Conservation (phyloP, 2,888 invertebrate species). For the Leucania comma region DNA sequence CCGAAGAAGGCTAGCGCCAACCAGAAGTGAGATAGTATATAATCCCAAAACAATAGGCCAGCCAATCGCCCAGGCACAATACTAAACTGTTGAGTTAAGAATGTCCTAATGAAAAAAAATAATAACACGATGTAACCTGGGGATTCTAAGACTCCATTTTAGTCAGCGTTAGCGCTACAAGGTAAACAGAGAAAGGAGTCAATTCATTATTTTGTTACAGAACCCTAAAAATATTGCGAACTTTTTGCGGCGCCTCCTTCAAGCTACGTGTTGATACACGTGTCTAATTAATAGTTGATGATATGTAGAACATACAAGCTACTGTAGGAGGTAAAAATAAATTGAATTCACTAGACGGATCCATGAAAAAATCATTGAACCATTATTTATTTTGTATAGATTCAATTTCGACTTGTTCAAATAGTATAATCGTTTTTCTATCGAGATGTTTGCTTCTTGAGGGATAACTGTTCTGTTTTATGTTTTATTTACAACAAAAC, state of each 20-base stretch:
- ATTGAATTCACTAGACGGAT: slow-evolving; percentile 10
- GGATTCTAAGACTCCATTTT: neutral
- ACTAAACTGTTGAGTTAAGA: neutral
- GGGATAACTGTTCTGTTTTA: neutral
- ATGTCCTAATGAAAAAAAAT: neutral
- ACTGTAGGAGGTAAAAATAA: slow-evolving; percentile 11
- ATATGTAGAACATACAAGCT: slow-evolving; percentile 40
- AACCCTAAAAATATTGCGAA: slow-evolving; percentile 33
- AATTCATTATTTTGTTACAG: neutral
- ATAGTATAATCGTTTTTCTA: neutral
- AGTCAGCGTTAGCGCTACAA: neutral
- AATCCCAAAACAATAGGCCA: neutral
- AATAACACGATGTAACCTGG: neutral
- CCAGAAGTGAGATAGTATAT: too few relatives aligned
- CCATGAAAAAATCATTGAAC: slow-evolving; percentile 1
- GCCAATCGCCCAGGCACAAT: neutral
- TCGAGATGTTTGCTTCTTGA: neutral
- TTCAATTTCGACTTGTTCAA: slow-evolving; percentile 2
- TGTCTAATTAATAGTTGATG: slow-evolving; percentile 48
- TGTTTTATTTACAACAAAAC: neutral
- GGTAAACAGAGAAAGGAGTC: neutral
- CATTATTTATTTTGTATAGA: neutral
- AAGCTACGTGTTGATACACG: slow-evolving; percentile 46
- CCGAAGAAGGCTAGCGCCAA: neutral
- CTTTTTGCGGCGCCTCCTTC: slow-evolving; percentile 54